Evolutionary conservation across 1,140 invertebrate species (phyloP), one percentile per base, ranked within the genome.

Genomic region (Copidosoma floridanum): DNA sequence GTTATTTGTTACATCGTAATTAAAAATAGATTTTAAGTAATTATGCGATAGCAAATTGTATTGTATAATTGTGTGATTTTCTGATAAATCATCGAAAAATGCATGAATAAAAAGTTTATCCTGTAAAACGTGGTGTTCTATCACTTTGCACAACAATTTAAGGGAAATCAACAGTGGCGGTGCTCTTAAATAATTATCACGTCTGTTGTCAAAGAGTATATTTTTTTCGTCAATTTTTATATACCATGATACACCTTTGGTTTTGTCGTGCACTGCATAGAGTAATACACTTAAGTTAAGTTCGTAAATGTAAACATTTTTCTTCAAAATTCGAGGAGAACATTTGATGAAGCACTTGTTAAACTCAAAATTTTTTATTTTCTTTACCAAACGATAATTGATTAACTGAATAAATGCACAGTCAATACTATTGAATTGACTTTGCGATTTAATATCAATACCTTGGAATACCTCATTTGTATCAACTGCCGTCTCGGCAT

Each of bases 301-400:
- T n/a, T n/a, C n/a, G n/a, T n/a, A n/a, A n/a, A n/a, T n/a, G 51
- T 32, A 18, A 32, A 40, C 21, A 58, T 58, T 18, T 40, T 27
- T 41, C 51, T 57, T 41, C 11, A 4, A 41, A 38, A 57, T 21
- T 14, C 12, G 5, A 6, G 10, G 5, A n/a, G 10, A 8, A 20
- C 16, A 41, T 41, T 41, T 20, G 18, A 41, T 41, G 10, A 41
- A 6, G 12, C 10, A 20, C 16, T 41, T 14, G 40, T 10, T 6
- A 12, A n/a, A 41, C 10, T 41, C 7, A 41, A 10, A n/a, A 41
- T 20, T 16, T 6, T 12, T 6, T 32, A 8, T 32, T 32, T 6
- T 32, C 29, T 12, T 32, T 32, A 32, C 6, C 12, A 32, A 8
- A 32, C 29, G 6, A 32, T 8, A 12, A 8, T 32, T 32, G 6